phyloP scores from a whole-genome alignment of 2,113 vertebrate genomes.

The Boleophthalmus pectinirostris region DNA sequence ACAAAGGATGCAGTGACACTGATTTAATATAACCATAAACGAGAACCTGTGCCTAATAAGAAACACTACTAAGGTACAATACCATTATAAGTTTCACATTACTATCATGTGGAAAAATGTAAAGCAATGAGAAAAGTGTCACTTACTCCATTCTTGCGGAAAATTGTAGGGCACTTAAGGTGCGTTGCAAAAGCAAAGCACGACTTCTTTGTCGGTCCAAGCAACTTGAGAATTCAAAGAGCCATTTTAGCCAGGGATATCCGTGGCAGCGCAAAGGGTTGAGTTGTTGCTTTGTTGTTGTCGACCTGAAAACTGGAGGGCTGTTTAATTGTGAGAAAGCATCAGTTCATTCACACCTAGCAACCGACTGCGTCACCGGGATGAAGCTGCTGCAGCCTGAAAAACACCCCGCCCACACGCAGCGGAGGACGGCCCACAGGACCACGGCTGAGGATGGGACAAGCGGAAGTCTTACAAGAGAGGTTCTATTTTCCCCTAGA shows the following conservation, averaged over 20 bases:
- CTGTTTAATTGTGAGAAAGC: conserved; percentile 72
- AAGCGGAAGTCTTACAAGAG: background rate
- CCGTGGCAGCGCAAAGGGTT: conserved; percentile 50
- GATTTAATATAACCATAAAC: background rate
- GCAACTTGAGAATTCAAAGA: conserved; percentile 67
- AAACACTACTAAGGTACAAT: background rate
- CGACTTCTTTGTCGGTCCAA: conserved; percentile 59
- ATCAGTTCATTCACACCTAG: conserved; percentile 81
- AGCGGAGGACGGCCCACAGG: conserved; percentile 43
- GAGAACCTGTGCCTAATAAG: background rate
- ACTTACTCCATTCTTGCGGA: conserved; percentile 85
- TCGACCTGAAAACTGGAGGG: conserved; percentile 76
- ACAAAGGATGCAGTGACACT: background rate
- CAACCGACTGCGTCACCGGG: conserved; percentile 79
- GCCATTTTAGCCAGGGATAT: conserved; percentile 75
- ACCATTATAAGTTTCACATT: conserved; percentile 8
- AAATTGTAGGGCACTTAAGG: conserved; percentile 71
- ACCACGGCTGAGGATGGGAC: background rate
- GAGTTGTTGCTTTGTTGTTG: conserved; percentile 76
- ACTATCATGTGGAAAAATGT: background rate
- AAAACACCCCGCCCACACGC: conserved; percentile 60
- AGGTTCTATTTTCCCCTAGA: no score
- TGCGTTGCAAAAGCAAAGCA: conserved; percentile 85
- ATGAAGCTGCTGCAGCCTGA: conserved; percentile 24
- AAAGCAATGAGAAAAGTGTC: conserved; percentile 24